Evolutionary conservation across 1,140 invertebrate genomes (phyloP).

Genomic region (Venustaconcha ellipsiformis): DNA sequence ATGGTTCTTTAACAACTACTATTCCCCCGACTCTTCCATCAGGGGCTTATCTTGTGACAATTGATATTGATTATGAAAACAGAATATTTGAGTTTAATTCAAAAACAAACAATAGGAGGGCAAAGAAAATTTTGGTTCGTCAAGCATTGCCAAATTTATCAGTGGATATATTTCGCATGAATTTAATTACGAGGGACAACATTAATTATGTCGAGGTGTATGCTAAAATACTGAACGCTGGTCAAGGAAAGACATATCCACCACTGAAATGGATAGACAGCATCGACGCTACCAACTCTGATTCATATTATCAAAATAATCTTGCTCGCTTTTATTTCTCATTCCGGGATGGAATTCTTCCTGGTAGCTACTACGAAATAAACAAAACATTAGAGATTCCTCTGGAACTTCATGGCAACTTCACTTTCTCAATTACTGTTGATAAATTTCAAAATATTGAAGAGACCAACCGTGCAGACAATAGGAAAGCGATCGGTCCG

Average conservation of each 20-base stretch:
- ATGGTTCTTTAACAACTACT: background rate
- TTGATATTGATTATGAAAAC: background rate
- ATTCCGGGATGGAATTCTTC: background rate
- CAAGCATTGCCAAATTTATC: constrained; percentile 12
- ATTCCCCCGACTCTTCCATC: constrained; percentile 1
- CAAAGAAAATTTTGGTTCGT: background rate
- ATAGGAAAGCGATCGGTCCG: background rate
- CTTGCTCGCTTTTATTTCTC: background rate
- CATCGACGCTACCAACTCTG: background rate
- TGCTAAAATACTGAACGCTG: constrained; percentile 1
- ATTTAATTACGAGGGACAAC: background rate
- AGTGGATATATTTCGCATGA: background rate
- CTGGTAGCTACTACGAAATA: background rate
- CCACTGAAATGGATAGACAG: background rate
- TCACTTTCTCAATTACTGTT: background rate
- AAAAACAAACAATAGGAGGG: background rate
- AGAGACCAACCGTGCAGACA: background rate
- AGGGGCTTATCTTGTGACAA: background rate
- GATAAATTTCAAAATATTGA: background rate
- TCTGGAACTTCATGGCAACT: background rate
- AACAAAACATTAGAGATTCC: constrained; percentile 1
- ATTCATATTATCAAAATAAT: background rate
- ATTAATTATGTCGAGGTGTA: background rate
- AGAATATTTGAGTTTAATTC: constrained; percentile 2
- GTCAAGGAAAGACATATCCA: constrained; percentile 4